Conservation (phyloP, 2,888 invertebrate species). For the Eupithecia centaureata region DNA sequence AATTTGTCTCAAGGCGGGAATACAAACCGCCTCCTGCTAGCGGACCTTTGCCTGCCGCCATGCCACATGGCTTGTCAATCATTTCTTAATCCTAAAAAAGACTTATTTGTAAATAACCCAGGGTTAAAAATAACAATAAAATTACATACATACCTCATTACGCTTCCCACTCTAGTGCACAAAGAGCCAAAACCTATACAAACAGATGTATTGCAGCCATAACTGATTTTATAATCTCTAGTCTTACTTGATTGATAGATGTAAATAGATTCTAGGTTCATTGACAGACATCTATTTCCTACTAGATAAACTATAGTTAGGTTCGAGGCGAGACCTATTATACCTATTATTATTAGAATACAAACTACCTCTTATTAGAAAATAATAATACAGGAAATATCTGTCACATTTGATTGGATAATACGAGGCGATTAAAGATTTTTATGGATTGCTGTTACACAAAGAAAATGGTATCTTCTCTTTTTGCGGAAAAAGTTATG, state of each 20-base stretch:
- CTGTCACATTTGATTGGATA: constrained; percentile 10
- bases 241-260: not conserved
- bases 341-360: constrained; percentile 1
- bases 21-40: no score
- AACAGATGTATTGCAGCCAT: no score
- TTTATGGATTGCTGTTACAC: constrained; percentile 3
- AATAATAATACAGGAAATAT: constrained; percentile 17
- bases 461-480: not conserved
- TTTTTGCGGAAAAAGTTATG: not conserved
- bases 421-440: not conserved
- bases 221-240: no score
- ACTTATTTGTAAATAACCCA: no score
- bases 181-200: no score
- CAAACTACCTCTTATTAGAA: constrained; percentile 1
- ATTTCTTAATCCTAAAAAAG: no score
- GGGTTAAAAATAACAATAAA: no score
- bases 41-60: no score
- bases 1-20: no score
- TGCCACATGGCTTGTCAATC: no score
- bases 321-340: constrained; percentile 9
- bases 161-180: no score
- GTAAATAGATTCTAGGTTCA: constrained; percentile 8
- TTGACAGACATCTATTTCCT: constrained; percentile 17
- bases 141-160: no score
- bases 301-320: constrained; percentile 12